Conservation (phyloP, 1,140 invertebrate genomes). For the Acyrthosiphon pisum region DNA sequence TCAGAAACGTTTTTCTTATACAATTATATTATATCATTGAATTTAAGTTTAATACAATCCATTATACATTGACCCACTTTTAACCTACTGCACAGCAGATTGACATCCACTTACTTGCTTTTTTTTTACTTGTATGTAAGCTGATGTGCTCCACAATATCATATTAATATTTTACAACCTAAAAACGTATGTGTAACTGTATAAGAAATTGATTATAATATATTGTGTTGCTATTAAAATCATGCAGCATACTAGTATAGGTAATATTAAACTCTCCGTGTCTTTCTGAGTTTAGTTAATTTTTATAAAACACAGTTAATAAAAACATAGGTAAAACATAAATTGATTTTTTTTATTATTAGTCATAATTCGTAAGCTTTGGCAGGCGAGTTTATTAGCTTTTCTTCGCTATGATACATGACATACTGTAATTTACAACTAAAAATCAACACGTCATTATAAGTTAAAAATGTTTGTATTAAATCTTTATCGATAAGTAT, state of each 20-base stretch:
- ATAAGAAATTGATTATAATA: background rate
- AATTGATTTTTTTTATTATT: background rate
- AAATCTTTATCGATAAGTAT: background rate
- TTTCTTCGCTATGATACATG: background rate
- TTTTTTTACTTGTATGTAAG: background rate
- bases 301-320: background rate
- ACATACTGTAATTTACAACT: background rate
- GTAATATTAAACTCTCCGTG: background rate
- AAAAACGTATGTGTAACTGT: background rate
- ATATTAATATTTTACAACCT: background rate
- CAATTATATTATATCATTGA: too few relatives aligned
- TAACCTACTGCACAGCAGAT: too few relatives aligned
- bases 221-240: background rate
- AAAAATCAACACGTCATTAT: background rate
- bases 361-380: background rate
- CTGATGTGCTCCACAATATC: background rate
- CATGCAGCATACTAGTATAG: background rate
- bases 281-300: background rate
- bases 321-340: background rate
- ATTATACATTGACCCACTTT: too few relatives aligned
- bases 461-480: background rate
- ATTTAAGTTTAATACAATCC: too few relatives aligned
- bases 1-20: too few relatives aligned
- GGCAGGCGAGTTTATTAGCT: background rate
- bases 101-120: too few relatives aligned